Evolutionary conservation across 2,113 vertebrate species (phyloP), one percentile per base, ranked within the genome.

Genomic region (Psammodynastes pulverulentus): DNA sequence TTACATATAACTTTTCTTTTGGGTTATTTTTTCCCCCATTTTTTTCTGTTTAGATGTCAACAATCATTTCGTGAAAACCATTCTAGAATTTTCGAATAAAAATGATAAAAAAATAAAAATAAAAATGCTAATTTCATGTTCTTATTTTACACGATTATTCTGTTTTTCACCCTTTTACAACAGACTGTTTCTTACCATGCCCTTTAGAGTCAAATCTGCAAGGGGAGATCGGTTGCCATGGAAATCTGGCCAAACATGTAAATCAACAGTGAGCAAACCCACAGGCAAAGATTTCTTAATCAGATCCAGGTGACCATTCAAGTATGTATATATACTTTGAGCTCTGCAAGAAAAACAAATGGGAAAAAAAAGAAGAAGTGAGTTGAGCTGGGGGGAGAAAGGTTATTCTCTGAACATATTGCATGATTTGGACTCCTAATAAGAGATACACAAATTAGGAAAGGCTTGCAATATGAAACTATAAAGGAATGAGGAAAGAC

Each of bases 161-260:
- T 49, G 34, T 94, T 94, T 51, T 96, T 97, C 93, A 97, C 96
- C 95, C 95, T 95, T 87, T 62, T 95, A 95, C 95, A 97, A 96
- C 94, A 96, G 93, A 92, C 94, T 97, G 95, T 97, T 97, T 96
- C 98, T 98, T 98, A 99, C 99, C 99, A 98, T 98, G 97, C 99
- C 99, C 96, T 98, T 99, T 91, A 99, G 96, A 94, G 98, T 98
- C 95, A 98, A 97, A 97, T 99, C 99, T 86, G 99, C 98, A 96
- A 99, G 97, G 84, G 99, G 99, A 90, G 99, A 99, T 95, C 99
- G 97, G 98, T 99, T 99, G 90, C 99, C 99, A 92, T 99, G 99
- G 97, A 99, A 99, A 98, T 99, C 99, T 17, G 99, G 99, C 98
- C 99, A 99, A 97, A 99, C 97, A 95, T 99, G 99, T 95, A 99